Evolutionary conservation across 2,797 vertebrate genomes (phyloP), one percentile per base, ranked within the genome.

Genomic region (Trachops cirrhosus): DNA sequence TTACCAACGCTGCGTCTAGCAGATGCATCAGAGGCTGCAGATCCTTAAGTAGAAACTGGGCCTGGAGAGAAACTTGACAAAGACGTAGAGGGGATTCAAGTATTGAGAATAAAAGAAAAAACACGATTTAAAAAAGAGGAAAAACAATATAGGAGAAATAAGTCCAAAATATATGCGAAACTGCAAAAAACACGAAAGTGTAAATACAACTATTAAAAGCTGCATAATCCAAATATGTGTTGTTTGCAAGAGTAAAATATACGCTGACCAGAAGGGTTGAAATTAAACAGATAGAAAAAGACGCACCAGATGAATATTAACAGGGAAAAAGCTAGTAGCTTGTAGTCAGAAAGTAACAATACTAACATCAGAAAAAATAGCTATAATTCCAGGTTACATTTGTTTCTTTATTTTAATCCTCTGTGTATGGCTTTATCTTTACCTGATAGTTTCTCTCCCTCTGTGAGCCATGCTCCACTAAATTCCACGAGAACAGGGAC

Each of bases 281-380:
- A 86, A 90, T 46, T 77, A 34, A 84, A 71, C 67, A 59, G 50
- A 21, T 26, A 10, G 39, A 52, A 96, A 44, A 91, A 59, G 39
- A 29, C 41, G 26, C 0, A 32, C n/a, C 46, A 44, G 41, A 64
- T n/a, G 73, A 84, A 46, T 48, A 37, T 34, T 54, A 48, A 44
- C 3, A 50, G n/a, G 77, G 70, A 32, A 85, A 46, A 74, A 75
- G 12, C 14, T 10, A 4, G 8, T 10, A 59, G 34, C 54, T n/a
- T 24, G 4, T 12, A 52, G 62, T 39, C 89, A 74, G 52, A 62
- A 73, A 32, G 34, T 54, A 80, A 7, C 9, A 11, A 54, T 64
- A 32, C 37, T 48, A n/a, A 93, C 41, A 18, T 52, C 24, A 54
- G 7, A 22, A 21, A 82, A 59, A 37, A 11, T 2, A 21, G 1